Evolutionary conservation across 2,113 vertebrate genomes (phyloP).

Genomic region (Corydoras sp.): DNA sequence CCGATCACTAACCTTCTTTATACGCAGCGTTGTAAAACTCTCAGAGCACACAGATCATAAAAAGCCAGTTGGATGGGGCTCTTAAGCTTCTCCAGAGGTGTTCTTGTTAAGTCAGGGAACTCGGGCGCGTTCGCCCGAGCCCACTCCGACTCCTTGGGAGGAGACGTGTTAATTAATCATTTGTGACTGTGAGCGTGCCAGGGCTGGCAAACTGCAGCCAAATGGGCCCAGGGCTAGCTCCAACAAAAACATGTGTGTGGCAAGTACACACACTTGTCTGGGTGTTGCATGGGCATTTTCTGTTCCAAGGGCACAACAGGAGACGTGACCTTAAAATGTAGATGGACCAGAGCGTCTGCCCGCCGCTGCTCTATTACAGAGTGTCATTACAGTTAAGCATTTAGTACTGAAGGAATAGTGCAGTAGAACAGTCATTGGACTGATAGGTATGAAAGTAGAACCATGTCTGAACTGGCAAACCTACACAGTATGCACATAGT

Average conservation of each 20-base stretch:
- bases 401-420: too few species aligned
- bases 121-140: slow-evolving; percentile 27
- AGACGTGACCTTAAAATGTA: too few species aligned
- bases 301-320: too few species aligned
- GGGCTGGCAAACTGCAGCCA: slow-evolving; percentile 32
- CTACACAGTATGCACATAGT: too few species aligned
- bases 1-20: not conserved
- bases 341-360: too few species aligned
- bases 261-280: slow-evolving; percentile 16
- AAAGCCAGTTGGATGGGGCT: not conserved
- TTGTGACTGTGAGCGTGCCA: slow-evolving; percentile 40
- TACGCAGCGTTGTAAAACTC: not conserved
- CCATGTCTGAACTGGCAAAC: too few species aligned
- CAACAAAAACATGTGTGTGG: slow-evolving; percentile 34
- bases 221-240: slow-evolving; percentile 23
- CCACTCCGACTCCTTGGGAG: slow-evolving; percentile 32
- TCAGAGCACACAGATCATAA: slow-evolving; percentile 1
- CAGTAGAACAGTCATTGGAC: too few species aligned
- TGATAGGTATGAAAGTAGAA: too few species aligned
- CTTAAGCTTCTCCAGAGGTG: slow-evolving; percentile 30
- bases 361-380: too few species aligned
- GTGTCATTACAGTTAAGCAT: too few species aligned
- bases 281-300: not conserved
- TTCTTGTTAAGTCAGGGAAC: slow-evolving; percentile 30
- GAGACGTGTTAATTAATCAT: slow-evolving; percentile 48